Evolutionary conservation across 2,113 vertebrate species (phyloP), one percentile per base, ranked within the genome.

Genomic region (Rhodinocichla rosea): DNA sequence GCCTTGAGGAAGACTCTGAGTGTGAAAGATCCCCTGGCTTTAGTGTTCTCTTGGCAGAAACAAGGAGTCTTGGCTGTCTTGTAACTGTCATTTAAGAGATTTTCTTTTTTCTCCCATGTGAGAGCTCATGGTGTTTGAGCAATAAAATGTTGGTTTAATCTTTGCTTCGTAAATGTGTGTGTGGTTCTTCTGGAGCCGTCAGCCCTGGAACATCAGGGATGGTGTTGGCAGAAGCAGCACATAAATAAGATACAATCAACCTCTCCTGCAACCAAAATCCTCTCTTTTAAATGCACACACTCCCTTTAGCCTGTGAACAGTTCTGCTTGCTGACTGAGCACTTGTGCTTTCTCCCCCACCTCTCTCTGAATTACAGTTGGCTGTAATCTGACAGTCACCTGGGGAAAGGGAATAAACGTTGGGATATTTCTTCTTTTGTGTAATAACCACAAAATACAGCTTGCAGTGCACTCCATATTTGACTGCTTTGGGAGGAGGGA

Each of bases 201-300:
- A 19, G 10, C 24, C 20, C 47, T 39, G 5, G 15, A 39, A 15
- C 30, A 56, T 13, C 3, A 5, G 32, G 87, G 13, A 4, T 64
- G 37, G 13, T 42, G 9, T 4, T 3, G 6, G 37, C 47, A 76
- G 63, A 53, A 93, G 28, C 11, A 50, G 35, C 11, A 8, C 4
- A 0, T 5, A 49, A 23, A 6, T 62, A 23, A 92, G 74, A 80
- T 6, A 4, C 20, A 55, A 7, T 19, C 45, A 52, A 8, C 8
- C 15, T 63, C 33, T 77, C 9, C 37, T 40, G 63, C 10, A 23
- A 1, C 26, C 13, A 11, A 68, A 89, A 78, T n/a, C 14, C 17
- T 79, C 23, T 6, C 11, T 20, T 53, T 26, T 1, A 40, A 71
- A 26, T 40, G 37, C n/a, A 37, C 0, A 1, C 13, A 2, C 8